Evolutionary conservation across 2,113 vertebrate genomes (phyloP).

Genomic region (Chionodraco myersi): DNA sequence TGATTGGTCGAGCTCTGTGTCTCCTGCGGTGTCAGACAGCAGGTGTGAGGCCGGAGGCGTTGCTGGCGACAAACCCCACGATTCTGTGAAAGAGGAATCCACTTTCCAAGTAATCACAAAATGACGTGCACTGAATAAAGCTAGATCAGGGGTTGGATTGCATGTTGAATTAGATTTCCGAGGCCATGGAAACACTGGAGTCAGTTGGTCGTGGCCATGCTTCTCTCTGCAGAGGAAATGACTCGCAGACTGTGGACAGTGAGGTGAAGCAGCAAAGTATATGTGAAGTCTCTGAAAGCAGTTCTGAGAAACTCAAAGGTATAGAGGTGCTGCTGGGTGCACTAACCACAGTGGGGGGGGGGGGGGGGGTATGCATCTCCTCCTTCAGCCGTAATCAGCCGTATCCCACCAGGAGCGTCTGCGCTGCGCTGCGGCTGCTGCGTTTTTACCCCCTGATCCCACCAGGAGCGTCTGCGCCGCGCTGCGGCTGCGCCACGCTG

Average conservation of each 20-base stretch:
- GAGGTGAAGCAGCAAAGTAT: constrained; percentile 10
- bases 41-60: constrained; percentile 49
- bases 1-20: constrained; percentile 19
- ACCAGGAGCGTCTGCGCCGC: no score
- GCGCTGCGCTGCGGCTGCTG: no score
- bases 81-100: constrained; percentile 34
- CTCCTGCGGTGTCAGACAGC: constrained; percentile 24
- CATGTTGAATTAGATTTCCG: neutral
- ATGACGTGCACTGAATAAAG: neutral
- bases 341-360: neutral
- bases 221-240: constrained; percentile 35
- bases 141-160: neutral
- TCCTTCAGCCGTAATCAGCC: no score
- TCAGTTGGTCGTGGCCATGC: no score
- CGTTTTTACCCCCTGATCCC: no score
- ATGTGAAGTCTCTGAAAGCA: neutral
- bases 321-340: neutral
- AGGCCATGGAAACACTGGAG: neutral
- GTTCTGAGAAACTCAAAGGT: constrained; percentile 12
- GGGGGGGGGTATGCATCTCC: no score
- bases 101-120: constrained; percentile 16
- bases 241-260: constrained; percentile 30
- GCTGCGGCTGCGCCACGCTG: no score
- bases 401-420: no score
- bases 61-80: constrained; percentile 9